These are phyloP conservation scores for Eristalis pertinax DNA, from an alignment of 2,888 invertebrate species.

Conservation along the genomic window DNA sequence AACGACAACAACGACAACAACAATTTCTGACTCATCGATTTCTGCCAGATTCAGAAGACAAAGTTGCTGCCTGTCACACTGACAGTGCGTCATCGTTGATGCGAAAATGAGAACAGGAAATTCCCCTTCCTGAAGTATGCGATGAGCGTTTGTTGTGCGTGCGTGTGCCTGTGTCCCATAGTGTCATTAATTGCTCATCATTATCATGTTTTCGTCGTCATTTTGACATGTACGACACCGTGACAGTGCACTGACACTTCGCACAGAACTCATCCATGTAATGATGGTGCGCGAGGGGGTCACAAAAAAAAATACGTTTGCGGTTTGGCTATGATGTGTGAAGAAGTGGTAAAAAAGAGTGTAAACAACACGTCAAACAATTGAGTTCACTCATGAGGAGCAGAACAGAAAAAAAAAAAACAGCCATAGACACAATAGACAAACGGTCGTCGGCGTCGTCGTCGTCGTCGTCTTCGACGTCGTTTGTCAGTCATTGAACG, in stretches of 20 bases:
- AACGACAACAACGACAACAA: background rate
- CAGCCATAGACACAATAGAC: slow-evolving; percentile 27
- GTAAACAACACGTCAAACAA: slow-evolving; percentile 15
- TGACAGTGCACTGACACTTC: slow-evolving; percentile 34
- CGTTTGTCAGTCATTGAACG: slow-evolving; percentile 16
- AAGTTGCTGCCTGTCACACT: background rate
- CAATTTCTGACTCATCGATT: background rate
- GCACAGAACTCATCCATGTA: background rate
- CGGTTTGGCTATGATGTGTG: slow-evolving; percentile 6
- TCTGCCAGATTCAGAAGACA: background rate
- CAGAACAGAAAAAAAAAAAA: no score
- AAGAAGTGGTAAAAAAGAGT: slow-evolving; percentile 19
- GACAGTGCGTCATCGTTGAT: slow-evolving; percentile 63
- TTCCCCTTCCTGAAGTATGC: slow-evolving; percentile 60
- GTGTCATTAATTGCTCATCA: slow-evolving; percentile 59
- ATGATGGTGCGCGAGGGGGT: background rate
- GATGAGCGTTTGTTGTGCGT: background rate
- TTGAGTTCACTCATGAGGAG: slow-evolving; percentile 23
- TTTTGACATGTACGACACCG: slow-evolving; percentile 9
- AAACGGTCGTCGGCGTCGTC: slow-evolving; percentile 29
- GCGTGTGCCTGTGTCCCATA: slow-evolving; percentile 1
- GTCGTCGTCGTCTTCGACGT: background rate
- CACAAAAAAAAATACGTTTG: background rate
- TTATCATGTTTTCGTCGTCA: background rate
- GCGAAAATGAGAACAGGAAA: slow-evolving; percentile 67